phyloP scores from a whole-genome alignment of 1,140 invertebrate genomes.

The Bombus fervidus region DNA sequence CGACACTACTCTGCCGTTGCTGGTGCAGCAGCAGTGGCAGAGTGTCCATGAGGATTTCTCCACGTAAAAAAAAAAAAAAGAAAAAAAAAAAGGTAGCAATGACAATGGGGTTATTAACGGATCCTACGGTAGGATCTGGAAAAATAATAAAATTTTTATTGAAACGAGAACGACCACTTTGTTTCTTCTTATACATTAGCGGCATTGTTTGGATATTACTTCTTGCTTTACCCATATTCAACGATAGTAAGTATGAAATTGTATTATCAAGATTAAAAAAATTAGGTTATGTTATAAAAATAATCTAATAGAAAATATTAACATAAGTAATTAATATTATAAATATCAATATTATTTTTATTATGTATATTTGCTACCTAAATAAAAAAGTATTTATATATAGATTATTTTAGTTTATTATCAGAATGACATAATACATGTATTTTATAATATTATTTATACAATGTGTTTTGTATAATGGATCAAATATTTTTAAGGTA shows the following conservation, averaged over 20 bases:
- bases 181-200: constrained; percentile 88
- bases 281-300: constrained; percentile 16
- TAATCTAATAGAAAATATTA: too few relatives aligned
- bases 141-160: constrained; percentile 88
- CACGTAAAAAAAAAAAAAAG: too few relatives aligned
- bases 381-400: neutral
- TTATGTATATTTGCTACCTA: neutral
- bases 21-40: too few relatives aligned
- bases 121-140: constrained; percentile 89
- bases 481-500: neutral
- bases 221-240: constrained; percentile 88
- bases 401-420: neutral
- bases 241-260: constrained; percentile 83
- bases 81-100: too few relatives aligned
- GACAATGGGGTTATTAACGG: constrained; percentile 91
- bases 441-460: neutral
- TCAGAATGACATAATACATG: neutral
- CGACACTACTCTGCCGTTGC: too few relatives aligned
- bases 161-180: constrained; percentile 88
- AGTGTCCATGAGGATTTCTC: too few relatives aligned
- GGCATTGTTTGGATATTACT: constrained; percentile 91
- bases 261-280: neutral
- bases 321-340: neutral
- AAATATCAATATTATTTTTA: neutral
- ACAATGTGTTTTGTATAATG: neutral